Evolutionary conservation across 1,140 invertebrate species (phyloP).

Genomic region (Sogatella furcifera): DNA sequence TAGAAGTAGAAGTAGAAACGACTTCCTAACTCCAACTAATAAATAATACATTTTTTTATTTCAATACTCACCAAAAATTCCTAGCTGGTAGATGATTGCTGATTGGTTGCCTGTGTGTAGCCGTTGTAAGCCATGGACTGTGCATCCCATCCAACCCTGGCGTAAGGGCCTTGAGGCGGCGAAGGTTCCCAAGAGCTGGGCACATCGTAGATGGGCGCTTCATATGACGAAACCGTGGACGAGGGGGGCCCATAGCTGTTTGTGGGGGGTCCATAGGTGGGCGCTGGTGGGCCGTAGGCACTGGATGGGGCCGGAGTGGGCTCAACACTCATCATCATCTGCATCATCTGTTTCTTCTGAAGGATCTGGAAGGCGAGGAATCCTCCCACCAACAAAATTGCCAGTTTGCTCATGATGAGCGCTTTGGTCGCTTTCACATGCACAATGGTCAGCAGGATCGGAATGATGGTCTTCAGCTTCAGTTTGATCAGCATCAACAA

Average conservation of each 20-base stretch:
- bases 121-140: slow-evolving; percentile 67
- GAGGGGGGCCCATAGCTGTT: slow-evolving; percentile 50
- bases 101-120: slow-evolving; percentile 25
- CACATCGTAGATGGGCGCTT: slow-evolving; percentile 14
- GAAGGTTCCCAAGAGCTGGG: slow-evolving; percentile 43
- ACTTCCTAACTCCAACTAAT: too few relatives aligned
- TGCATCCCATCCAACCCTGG: slow-evolving; percentile 41
- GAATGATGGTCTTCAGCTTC: slow-evolving; percentile 72
- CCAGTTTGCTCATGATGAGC: slow-evolving; percentile 67
- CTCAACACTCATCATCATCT: slow-evolving; percentile 43
- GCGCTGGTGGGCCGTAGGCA: slow-evolving; percentile 37
- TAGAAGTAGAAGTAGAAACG: too few relatives aligned
- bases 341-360: slow-evolving; percentile 20
- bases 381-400: slow-evolving; percentile 62
- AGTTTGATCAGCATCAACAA: slow-evolving; percentile 65
- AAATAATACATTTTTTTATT: too few relatives aligned
- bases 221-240: slow-evolving; percentile 30
- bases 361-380: slow-evolving; percentile 55
- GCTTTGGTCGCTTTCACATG: slow-evolving; percentile 73
- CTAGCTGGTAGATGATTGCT: neutral
- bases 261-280: slow-evolving; percentile 37
- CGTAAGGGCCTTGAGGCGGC: slow-evolving; percentile 53
- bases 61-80: too few relatives aligned
- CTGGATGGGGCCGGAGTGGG: slow-evolving; percentile 38
- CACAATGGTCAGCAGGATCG: slow-evolving; percentile 63